Conservation (phyloP, 2,797 vertebrate genomes). For the Pogoniulus pusillus region DNA sequence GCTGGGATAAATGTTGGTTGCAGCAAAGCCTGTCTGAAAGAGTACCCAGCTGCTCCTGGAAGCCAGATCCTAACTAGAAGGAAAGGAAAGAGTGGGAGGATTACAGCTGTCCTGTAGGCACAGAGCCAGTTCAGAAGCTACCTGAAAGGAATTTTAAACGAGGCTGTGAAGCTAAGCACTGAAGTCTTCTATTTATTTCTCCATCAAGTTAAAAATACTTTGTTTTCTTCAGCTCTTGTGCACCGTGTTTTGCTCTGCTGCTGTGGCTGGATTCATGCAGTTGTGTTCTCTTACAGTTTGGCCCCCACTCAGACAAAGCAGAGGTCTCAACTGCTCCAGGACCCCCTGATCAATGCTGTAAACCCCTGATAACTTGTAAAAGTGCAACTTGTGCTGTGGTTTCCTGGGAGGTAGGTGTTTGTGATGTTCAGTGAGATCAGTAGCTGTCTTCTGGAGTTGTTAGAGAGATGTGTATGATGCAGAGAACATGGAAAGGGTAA, state of each 20-base stretch:
- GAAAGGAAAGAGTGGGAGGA: neutral
- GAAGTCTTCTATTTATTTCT: neutral
- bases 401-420: conserved; percentile 79
- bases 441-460: neutral
- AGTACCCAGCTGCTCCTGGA: neutral
- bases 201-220: neutral
- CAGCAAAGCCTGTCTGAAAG: neutral
- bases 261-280: neutral
- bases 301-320: conserved; percentile 72
- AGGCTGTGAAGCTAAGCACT: neutral
- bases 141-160: neutral
- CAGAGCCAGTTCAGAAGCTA: neutral
- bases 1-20: neutral
- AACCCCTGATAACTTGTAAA: conserved; percentile 75
- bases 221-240: neutral
- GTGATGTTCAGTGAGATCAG: neutral
- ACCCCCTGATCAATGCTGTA: conserved; percentile 76
- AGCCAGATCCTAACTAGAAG: neutral
- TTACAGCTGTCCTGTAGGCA: neutral
- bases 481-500: neutral
- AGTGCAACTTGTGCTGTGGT: conserved; percentile 73
- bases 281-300: conserved; percentile 71
- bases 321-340: conserved; percentile 76
- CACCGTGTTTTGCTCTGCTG: neutral
- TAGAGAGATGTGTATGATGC: accelerated